These are phyloP conservation scores for Falco punctatus DNA, from an alignment of 2,113 vertebrate species.

Conservation along the genomic window DNA sequence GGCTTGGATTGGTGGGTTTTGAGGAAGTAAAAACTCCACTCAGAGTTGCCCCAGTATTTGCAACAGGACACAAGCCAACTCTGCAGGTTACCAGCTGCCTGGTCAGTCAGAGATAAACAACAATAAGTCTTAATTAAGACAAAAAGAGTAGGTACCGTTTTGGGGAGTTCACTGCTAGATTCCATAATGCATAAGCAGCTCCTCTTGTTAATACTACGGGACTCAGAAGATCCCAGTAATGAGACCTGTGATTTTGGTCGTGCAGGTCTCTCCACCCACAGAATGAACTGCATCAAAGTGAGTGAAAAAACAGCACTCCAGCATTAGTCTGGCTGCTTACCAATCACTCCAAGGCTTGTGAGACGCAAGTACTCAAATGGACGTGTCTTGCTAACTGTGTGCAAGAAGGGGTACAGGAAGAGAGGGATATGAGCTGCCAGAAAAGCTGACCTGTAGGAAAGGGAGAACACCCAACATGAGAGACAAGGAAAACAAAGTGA, in stretches of 20 bases:
- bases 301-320: background rate
- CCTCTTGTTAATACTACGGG: background rate
- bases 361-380: conserved; percentile 97
- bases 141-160: conserved; percentile 83
- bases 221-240: background rate
- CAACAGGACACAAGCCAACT: background rate
- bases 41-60: background rate
- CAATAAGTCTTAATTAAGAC: background rate
- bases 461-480: background rate
- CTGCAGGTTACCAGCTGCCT: background rate
- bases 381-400: conserved; percentile 97
- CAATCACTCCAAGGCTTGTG: conserved; percentile 96
- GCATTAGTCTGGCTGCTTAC: conserved; percentile 66
- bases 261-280: background rate
- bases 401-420: conserved; percentile 96
- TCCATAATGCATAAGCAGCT: conserved; percentile 91
- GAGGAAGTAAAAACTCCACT: background rate
- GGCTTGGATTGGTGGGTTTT: background rate
- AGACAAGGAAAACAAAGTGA: background rate
- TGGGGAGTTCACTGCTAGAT: conserved; percentile 97
- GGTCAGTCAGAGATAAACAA: background rate
- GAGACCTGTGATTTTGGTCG: background rate
- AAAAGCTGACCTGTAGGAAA: conserved; percentile 89
- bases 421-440: conserved; percentile 96
- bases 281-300: background rate